Evolutionary conservation across 2,113 vertebrate species (phyloP).

Genomic region (Merops nubicus): DNA sequence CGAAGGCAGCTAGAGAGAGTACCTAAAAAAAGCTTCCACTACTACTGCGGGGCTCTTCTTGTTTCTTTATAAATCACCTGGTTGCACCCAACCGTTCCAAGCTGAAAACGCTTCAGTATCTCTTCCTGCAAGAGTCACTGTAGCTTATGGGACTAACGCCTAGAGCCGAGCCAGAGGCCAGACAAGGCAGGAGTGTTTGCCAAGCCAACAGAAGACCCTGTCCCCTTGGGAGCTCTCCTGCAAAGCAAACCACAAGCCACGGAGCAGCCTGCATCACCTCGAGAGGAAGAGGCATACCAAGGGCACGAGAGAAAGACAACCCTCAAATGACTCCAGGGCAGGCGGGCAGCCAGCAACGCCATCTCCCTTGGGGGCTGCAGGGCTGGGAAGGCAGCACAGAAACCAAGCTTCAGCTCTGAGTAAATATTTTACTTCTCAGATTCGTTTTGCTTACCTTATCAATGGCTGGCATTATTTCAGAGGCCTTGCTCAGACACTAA

Average conservation of each 20-base stretch:
- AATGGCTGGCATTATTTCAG: background rate
- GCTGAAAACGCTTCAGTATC: background rate
- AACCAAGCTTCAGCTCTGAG: background rate
- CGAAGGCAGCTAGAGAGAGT: background rate
- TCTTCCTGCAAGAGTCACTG: background rate
- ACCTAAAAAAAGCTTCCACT: background rate
- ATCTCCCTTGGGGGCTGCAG: background rate
- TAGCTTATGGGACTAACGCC: background rate
- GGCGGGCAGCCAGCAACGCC: background rate
- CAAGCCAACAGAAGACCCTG: background rate
- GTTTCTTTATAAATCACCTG: background rate
- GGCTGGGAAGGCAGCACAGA: background rate
- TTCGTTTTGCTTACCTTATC: background rate
- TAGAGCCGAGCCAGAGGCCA: background rate
- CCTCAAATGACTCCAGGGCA: fast-evolving
- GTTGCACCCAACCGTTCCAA: background rate
- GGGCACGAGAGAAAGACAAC: background rate
- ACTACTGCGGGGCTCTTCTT: background rate
- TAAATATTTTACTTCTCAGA: background rate
- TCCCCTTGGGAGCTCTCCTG: background rate
- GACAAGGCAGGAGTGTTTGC: background rate
- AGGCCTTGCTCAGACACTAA: background rate
- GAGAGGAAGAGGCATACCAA: background rate
- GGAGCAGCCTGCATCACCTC: background rate
- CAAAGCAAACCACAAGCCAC: background rate